Conservation (phyloP, 64 coral and sea anemone genomes). For the Astreopora myriophthalma region DNA sequence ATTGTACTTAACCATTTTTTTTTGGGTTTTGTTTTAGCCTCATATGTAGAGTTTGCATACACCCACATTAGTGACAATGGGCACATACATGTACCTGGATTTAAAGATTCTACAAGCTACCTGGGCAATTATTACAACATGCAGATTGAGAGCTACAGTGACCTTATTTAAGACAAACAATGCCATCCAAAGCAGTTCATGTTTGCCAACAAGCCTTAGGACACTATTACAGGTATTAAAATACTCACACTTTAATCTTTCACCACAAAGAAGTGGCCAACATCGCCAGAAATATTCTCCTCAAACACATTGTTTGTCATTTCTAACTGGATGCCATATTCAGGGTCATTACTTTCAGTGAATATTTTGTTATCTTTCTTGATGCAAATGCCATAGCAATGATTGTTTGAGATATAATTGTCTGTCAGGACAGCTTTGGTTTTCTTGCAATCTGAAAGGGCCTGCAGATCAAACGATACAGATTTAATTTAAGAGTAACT, state of each 20-base stretch:
- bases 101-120: too few relatives aligned
- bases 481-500: not conserved
- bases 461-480: conserved; percentile 31
- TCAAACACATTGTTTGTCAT: conserved; percentile 84
- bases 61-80: too few relatives aligned
- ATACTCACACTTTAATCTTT: not conserved
- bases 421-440: conserved; percentile 65
- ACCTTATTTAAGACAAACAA: too few relatives aligned
- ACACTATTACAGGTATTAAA: not conserved
- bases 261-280: conserved; percentile 10
- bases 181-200: too few relatives aligned
- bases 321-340: conserved; percentile 58
- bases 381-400: conserved; percentile 85
- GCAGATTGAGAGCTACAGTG: too few relatives aligned
- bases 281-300: conserved; percentile 60
- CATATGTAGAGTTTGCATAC: too few relatives aligned
- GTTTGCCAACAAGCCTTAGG: too few relatives aligned
- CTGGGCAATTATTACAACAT: too few relatives aligned
- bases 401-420: conserved; percentile 82
- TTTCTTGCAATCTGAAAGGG: conserved; percentile 35
- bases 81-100: too few relatives aligned
- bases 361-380: conserved; percentile 48
- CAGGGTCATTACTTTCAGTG: conserved; percentile 20
- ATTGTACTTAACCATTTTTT: too few relatives aligned
- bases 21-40: too few relatives aligned